A percentile compares a stretch with the other conserved stretches of the same genome.
phyloP scores from a whole-genome alignment of 2,888 invertebrate genomes.

The Brenthis ino region DNA sequence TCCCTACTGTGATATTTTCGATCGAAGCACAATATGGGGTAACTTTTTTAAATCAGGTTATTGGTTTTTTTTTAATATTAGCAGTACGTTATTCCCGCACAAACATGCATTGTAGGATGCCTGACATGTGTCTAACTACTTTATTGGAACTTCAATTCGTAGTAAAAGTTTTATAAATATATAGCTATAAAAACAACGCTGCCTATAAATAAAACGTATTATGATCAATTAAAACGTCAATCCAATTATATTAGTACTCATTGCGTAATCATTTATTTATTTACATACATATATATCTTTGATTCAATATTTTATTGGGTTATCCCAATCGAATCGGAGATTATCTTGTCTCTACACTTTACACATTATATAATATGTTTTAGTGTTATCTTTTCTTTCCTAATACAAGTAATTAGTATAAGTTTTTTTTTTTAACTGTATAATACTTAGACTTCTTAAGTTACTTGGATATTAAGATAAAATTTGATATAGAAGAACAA shows the following conservation, averaged over 20 bases:
- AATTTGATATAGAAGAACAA: neutral
- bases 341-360: neutral
- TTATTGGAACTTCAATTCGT: conserved; percentile 40
- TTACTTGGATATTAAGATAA: neutral
- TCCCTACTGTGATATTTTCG: too few relatives aligned
- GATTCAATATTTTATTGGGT: too few relatives aligned
- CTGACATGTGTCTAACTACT: conserved; percentile 14
- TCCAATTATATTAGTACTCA: conserved; percentile 40
- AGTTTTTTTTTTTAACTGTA: neutral
- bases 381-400: neutral
- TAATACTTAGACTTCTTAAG: neutral
- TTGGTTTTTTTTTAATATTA: too few relatives aligned
- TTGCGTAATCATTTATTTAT: conserved; percentile 40
- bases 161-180: conserved; percentile 37
- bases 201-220: conserved; percentile 49
- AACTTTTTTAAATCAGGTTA: too few relatives aligned
- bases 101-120: too few relatives aligned
- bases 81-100: too few relatives aligned
- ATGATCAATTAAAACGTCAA: conserved; percentile 46
- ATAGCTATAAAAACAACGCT: conserved; percentile 49
- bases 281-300: neutral
- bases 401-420: neutral
- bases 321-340: conserved; percentile 1
- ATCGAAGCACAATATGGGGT: too few relatives aligned
- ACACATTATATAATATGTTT: conserved; percentile 6